phyloP scores from a whole-genome alignment of 2,888 invertebrate species.

The Cosmorhoe ocellata region DNA sequence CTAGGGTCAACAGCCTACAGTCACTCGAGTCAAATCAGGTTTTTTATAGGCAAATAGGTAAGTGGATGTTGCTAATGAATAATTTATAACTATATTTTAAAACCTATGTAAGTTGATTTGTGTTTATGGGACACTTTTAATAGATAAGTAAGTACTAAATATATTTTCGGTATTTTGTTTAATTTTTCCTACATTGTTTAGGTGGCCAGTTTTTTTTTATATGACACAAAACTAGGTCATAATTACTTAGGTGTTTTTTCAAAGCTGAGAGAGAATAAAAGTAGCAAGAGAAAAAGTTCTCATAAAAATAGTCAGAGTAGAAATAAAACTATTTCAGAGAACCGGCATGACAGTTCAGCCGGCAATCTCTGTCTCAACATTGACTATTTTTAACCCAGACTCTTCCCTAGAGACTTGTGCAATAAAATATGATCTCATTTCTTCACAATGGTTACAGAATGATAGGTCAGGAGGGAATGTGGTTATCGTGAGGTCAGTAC shows the following conservation, averaged over 20 bases:
- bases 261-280: neutral
- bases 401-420: slow-evolving; percentile 54
- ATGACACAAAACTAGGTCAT: no score
- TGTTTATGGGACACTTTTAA: slow-evolving; percentile 3
- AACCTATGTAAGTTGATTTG: no score
- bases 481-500: slow-evolving; percentile 34
- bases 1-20: slow-evolving; percentile 64
- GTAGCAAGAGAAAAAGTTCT: slow-evolving; percentile 21
- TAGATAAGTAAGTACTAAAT: neutral
- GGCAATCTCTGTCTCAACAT: slow-evolving; percentile 49
- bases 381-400: slow-evolving; percentile 69
- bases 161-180: no score
- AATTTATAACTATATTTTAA: slow-evolving; percentile 10
- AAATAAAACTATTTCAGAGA: slow-evolving; percentile 34
- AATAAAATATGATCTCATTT: slow-evolving; percentile 36
- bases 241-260: no score
- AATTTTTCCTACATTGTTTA: no score
- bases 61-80: slow-evolving; percentile 23
- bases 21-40: slow-evolving; percentile 33
- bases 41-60: slow-evolving; percentile 42
- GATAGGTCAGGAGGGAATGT: slow-evolving; percentile 31
- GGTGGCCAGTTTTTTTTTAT: no score
- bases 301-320: slow-evolving; percentile 33
- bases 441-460: slow-evolving; percentile 23
- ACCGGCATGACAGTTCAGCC: slow-evolving; percentile 43